A percentile compares a stretch with the other conserved stretches of the same genome.
These are phyloP conservation scores for Cossypha caffra DNA, from an alignment of 2,797 vertebrate genomes.

Conservation along the genomic window DNA sequence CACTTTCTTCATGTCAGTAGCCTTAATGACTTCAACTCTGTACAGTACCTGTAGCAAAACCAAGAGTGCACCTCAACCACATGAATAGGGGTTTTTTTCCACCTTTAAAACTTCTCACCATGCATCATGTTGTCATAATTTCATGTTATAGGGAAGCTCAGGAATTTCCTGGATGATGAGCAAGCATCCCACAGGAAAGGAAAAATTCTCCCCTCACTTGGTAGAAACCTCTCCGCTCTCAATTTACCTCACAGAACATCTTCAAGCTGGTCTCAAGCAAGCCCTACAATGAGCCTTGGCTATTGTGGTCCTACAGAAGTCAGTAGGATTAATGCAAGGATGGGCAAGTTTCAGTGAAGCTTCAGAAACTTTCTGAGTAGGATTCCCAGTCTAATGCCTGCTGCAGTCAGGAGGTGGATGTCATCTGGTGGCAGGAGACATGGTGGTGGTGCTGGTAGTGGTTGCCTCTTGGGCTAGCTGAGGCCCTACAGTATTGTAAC, in stretches of 20 bases:
- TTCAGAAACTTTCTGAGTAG: neutral
- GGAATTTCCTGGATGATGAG: conserved; percentile 43
- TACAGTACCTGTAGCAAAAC: conserved; percentile 32
- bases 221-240: neutral
- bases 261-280: neutral
- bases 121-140: conserved; percentile 6
- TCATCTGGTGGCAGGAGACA: accelerated
- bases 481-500: neutral
- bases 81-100: neutral
- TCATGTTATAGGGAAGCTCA: neutral
- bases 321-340: accelerated
- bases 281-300: neutral
- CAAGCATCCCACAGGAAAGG: neutral
- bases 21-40: conserved; percentile 50
- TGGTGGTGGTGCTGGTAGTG: neutral
- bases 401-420: neutral
- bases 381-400: neutral
- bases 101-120: neutral
- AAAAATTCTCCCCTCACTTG: neutral
- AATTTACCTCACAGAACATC: neutral
- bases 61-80: neutral
- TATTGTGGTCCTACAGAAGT: neutral
- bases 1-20: conserved; percentile 36
- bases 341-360: neutral
- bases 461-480: neutral